Conservation (phyloP, 2,888 invertebrate genomes). For the Adineta ricciae region DNA sequence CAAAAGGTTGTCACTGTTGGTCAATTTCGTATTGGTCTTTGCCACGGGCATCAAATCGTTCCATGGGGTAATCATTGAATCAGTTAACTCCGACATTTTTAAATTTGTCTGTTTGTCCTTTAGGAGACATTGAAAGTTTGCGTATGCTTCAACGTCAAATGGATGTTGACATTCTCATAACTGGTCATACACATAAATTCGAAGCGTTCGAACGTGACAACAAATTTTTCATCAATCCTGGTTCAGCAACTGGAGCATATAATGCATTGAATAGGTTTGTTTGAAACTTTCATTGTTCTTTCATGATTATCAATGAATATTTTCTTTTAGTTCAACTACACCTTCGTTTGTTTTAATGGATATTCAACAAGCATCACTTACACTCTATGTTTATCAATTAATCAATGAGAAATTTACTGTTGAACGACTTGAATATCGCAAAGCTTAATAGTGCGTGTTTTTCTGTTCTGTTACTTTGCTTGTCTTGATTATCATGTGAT, state of each 20-base stretch:
- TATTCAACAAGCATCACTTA: constrained; percentile 91
- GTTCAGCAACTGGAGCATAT: constrained; percentile 94
- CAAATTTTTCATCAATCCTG: constrained; percentile 97
- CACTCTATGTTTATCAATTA: constrained; percentile 93
- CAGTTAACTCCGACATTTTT: no score
- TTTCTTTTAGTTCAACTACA: constrained; percentile 64
- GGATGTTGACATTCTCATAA: constrained; percentile 94
- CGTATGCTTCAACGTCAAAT: constrained; percentile 86
- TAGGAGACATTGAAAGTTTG: constrained; percentile 65
- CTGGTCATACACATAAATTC: constrained; percentile 95
- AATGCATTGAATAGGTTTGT: constrained; percentile 76
- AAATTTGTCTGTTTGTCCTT: no score
- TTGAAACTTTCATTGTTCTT: not conserved
- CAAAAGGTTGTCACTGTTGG: constrained; percentile 95
- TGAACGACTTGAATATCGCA: constrained; percentile 31
- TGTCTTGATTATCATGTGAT: not conserved
- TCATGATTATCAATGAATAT: constrained; percentile 30
- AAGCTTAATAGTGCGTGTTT: constrained; percentile 21
- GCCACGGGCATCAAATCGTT: constrained; percentile 94
- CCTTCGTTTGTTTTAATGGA: constrained; percentile 98
- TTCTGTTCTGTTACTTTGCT: no score
- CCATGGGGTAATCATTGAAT: constrained; percentile 53
- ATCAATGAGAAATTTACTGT: constrained; percentile 50
- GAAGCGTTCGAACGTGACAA: constrained; percentile 96
- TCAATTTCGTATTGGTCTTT: constrained; percentile 90